Evolutionary conservation across 2,888 invertebrate species (phyloP), one percentile per base, ranked within the genome.

Genomic region (Trisateles emortualis): DNA sequence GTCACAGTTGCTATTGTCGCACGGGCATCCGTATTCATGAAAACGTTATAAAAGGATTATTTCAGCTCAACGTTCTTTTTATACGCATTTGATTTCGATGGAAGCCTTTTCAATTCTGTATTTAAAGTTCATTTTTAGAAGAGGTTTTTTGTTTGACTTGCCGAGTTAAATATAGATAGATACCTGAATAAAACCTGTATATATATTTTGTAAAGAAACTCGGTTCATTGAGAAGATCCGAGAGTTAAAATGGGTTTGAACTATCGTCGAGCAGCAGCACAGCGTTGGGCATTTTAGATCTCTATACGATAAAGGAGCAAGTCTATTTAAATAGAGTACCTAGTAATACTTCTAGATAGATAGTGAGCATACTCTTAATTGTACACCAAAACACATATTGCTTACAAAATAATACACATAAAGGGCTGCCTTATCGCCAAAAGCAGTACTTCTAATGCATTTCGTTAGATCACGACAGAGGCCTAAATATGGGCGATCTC

Each of bases 41-140:
- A 77, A 79, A 79, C 72, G 77, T 74, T 65, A 68, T 76, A 74
- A 72, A 72, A 69, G 73, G 42, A 78, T 79, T 74, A 79, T 79
- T 80, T 75, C 71, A 66, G 64, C 63, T 74, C 65, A 60, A 74
- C 72, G 74, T 73, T 65, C 68, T 66, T 72, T 66, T 72, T 76
- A 59, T 58, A 32, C 51, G 40, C 53, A 24, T 67, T 68, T 52
- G 52, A 61, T 64, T 71, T 65, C 59, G 62, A 58, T 55, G 41
- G 49, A 57, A 59, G 35, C 40, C 35, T 49, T 40, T 42, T 39
- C 42, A 48, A 53, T 60, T 59, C 16, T 32, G 32, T 61, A 48
- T 43, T 52, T 51, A 30, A 58, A 52, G 33, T 43, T 53, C 43
- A 49, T 43, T 41, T 24, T 53, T 52, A 49, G 16, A 46, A 17